phyloP scores from a whole-genome alignment of 2,113 vertebrate species.

The Rattus rattus region DNA sequence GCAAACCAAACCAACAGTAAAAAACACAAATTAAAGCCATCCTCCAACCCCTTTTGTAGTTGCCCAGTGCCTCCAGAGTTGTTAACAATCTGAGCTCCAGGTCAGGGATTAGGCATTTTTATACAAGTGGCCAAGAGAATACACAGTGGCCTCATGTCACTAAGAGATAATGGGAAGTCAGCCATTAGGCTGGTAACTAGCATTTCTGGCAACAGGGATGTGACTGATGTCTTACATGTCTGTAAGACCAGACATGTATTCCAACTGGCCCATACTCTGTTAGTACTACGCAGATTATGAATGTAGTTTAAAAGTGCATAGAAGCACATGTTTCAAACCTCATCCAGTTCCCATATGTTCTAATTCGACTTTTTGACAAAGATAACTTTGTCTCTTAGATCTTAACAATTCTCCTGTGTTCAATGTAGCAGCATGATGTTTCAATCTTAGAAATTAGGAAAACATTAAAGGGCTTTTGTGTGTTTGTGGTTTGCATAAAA shows the following conservation, averaged over 20 bases:
- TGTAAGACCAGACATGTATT: background rate
- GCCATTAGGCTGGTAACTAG: background rate
- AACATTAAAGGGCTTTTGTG: conserved; percentile 61
- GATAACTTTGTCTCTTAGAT: background rate
- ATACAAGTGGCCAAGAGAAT: too few relatives aligned
- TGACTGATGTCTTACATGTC: background rate
- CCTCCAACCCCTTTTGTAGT: background rate
- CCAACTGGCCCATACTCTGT: background rate
- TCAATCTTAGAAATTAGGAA: conserved; percentile 47
- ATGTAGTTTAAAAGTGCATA: background rate
- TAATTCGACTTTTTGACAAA: conserved; percentile 39
- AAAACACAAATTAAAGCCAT: background rate
- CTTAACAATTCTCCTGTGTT: background rate
- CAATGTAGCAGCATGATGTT: conserved; percentile 50
- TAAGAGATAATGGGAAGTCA: background rate
- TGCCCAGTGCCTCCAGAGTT: background rate
- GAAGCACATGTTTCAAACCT: conserved; percentile 28
- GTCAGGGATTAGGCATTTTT: background rate
- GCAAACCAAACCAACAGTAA: background rate
- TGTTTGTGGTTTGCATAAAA: conserved; percentile 49
- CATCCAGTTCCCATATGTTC: conserved; percentile 1
- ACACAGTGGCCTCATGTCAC: background rate
- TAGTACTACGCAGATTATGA: background rate
- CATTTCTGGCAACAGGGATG: background rate
- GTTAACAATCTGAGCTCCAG: accelerated